These are phyloP conservation scores for Pseudococcus viburni DNA, from an alignment of 2,888 invertebrate genomes.

Conservation along the genomic window DNA sequence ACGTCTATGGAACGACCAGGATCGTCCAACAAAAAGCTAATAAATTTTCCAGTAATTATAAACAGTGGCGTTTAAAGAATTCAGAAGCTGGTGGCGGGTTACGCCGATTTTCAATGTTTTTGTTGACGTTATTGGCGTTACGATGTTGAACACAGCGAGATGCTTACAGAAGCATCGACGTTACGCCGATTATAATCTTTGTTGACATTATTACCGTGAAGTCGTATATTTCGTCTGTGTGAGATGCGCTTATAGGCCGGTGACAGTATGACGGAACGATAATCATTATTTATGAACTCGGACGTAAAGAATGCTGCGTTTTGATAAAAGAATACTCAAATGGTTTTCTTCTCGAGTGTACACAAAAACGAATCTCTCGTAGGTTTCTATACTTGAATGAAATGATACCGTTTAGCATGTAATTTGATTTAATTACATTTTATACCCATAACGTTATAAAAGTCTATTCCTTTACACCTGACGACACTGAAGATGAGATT, in stretches of 20 bases:
- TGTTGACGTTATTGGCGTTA: slow-evolving; percentile 48
- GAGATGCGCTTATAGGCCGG: neutral
- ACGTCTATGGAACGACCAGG: neutral
- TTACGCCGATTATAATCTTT: slow-evolving; percentile 50
- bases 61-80: slow-evolving; percentile 27
- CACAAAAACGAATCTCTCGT: neutral
- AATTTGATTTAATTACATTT: slow-evolving; percentile 28
- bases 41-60: slow-evolving; percentile 16
- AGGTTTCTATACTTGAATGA: neutral
- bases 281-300: slow-evolving; percentile 36
- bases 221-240: slow-evolving; percentile 34
- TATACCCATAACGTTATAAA: slow-evolving; percentile 1
- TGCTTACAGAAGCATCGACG: slow-evolving; percentile 30
- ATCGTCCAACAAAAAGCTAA: neutral
- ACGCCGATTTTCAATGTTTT: slow-evolving; percentile 45
- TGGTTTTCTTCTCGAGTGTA: neutral
- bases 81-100: slow-evolving; percentile 30
- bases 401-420: slow-evolving; percentile 7
- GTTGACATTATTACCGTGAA: slow-evolving; percentile 52
- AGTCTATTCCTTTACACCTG: neutral
- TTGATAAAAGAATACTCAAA: neutral
- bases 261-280: slow-evolving; percentile 53
- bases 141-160: neutral
- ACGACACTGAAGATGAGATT: neutral
- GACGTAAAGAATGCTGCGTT: slow-evolving; percentile 4